These are phyloP conservation scores for Habrosyne pyritoides DNA, from an alignment of 2,888 invertebrate genomes.

Conservation along the genomic window DNA sequence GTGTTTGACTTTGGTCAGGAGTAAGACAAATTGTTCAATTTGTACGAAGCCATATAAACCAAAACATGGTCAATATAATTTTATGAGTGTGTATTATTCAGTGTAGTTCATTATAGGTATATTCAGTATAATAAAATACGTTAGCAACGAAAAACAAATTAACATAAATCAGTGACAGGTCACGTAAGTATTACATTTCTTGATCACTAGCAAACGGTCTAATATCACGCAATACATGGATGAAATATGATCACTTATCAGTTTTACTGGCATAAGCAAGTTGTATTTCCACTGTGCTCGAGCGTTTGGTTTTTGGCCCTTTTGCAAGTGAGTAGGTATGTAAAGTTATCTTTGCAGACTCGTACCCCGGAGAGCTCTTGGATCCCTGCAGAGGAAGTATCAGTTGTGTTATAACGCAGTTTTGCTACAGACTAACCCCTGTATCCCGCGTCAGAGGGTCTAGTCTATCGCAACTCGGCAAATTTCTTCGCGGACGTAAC, in stretches of 20 bases:
- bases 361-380: slow-evolving; percentile 28
- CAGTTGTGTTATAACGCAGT: slow-evolving; percentile 45
- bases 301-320: slow-evolving; percentile 28
- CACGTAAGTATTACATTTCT: slow-evolving; percentile 41
- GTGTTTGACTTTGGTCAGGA: too few relatives aligned
- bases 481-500: slow-evolving; percentile 51
- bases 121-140: background rate
- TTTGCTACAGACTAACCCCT: slow-evolving; percentile 68
- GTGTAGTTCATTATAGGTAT: too few relatives aligned
- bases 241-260: background rate
- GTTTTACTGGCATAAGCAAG: background rate
- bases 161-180: slow-evolving; percentile 6
- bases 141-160: slow-evolving; percentile 3
- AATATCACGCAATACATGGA: slow-evolving; percentile 14
- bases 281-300: background rate
- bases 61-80: background rate
- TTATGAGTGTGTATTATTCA: background rate
- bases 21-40: too few relatives aligned
- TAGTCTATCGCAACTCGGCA: slow-evolving; percentile 63
- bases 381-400: slow-evolving; percentile 34
- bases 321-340: slow-evolving; percentile 30
- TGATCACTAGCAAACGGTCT: slow-evolving; percentile 41
- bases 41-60: background rate
- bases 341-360: slow-evolving; percentile 48
- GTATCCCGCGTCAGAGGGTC: slow-evolving; percentile 57